Evolutionary conservation across 2,113 vertebrate genomes (phyloP).

Genomic region (Nibea coibor): DNA sequence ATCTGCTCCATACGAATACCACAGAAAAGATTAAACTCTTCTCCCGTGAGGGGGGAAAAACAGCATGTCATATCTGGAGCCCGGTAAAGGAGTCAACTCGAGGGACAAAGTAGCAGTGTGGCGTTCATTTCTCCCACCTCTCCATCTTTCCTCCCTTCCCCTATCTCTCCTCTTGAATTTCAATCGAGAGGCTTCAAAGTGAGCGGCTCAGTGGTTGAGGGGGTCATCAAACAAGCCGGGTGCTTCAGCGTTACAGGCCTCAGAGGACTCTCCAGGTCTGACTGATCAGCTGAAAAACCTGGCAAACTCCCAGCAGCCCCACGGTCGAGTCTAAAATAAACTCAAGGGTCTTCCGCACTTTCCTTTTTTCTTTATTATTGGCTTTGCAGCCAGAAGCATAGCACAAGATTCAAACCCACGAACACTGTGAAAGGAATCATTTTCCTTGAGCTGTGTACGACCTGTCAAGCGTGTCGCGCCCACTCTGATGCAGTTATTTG

Average conservation of each 20-base stretch:
- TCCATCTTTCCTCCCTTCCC: neutral
- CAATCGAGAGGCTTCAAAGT: slow-evolving; percentile 85
- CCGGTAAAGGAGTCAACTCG: neutral
- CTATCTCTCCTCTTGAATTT: slow-evolving; percentile 79
- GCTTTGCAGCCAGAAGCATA: neutral
- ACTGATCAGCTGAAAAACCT: slow-evolving; percentile 31
- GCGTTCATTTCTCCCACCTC: slow-evolving; percentile 2
- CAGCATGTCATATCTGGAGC: neutral
- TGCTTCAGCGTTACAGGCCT: slow-evolving; percentile 43
- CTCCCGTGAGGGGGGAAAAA: neutral
- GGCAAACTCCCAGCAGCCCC: slow-evolving; percentile 3
- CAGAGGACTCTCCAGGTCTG: slow-evolving; percentile 41
- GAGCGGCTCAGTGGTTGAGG: slow-evolving; percentile 62
- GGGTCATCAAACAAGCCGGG: slow-evolving; percentile 69
- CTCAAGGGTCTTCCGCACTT: neutral
- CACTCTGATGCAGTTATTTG: slow-evolving; percentile 5
- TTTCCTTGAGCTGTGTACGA: neutral
- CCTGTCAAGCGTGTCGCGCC: neutral
- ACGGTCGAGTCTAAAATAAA: neutral
- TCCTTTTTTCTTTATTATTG: neutral
- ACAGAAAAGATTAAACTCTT: no score
- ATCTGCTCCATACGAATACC: neutral
- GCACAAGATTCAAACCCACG: neutral
- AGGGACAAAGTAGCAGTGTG: neutral
- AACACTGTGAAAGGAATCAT: neutral